A percentile compares a stretch with the other conserved stretches of the same genome.
Evolutionary conservation across 1,140 invertebrate genomes (phyloP).

Genomic region (Vanessa tameamea): DNA sequence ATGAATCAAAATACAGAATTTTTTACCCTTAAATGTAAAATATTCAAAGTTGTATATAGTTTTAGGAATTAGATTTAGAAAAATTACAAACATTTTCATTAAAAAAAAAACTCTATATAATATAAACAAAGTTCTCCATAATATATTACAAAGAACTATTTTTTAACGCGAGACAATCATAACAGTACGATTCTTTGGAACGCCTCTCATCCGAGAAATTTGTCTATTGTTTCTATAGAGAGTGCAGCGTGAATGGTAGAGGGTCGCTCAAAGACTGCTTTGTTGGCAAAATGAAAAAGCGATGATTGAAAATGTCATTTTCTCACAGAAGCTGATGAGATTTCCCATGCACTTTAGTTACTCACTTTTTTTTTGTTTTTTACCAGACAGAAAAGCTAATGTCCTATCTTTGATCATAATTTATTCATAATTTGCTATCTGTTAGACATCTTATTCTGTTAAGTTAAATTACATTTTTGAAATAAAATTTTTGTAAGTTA

Average conservation of each 20-base stretch:
- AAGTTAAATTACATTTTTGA: no score
- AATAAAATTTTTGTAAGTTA: no score
- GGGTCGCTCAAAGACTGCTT: conserved; percentile 32
- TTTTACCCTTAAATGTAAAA: no score
- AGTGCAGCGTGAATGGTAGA: conserved; percentile 15
- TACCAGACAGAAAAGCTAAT: background rate
- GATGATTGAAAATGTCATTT: conserved; percentile 39
- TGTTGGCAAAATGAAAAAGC: conserved; percentile 37
- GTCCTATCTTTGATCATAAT: background rate
- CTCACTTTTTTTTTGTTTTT: background rate
- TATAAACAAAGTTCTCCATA: conserved; percentile 5
- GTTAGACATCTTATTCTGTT: no score
- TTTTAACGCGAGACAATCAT: conserved; percentile 29
- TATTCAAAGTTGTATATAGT: no score
- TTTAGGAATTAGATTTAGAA: no score
- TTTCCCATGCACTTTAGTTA: conserved; percentile 10
- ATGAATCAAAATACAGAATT: no score
- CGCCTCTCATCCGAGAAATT: conserved; percentile 32
- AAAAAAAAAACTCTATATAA: background rate
- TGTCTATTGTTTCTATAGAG: conserved; percentile 21
- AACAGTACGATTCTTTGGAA: conserved; percentile 29
- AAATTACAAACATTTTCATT: no score
- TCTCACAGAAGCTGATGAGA: conserved; percentile 31
- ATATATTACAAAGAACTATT: conserved; percentile 5
- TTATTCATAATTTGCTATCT: no score